phyloP scores from a whole-genome alignment of 1,140 invertebrate genomes.

The Drosophila pachea region DNA sequence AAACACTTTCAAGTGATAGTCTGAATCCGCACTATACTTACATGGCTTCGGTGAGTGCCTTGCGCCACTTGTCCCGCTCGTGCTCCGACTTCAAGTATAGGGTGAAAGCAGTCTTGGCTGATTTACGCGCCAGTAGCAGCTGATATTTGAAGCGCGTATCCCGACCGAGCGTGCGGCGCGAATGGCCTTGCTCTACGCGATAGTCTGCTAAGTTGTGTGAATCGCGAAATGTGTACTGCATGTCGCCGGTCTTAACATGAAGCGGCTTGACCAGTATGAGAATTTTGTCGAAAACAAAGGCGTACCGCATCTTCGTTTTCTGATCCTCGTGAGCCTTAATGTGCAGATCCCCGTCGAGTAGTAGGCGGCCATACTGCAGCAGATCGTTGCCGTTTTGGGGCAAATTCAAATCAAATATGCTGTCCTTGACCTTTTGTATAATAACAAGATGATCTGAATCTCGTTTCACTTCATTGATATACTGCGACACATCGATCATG shows the following conservation, averaged over 20 bases:
- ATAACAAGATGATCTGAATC: slow-evolving; percentile 96
- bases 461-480: slow-evolving; percentile 98
- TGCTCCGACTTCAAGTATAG: slow-evolving; percentile 94
- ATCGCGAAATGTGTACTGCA: slow-evolving; percentile 95
- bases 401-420: slow-evolving; percentile 87
- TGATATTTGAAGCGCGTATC: slow-evolving; percentile 89
- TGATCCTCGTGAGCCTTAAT: slow-evolving; percentile 94
- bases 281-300: slow-evolving; percentile 98
- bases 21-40: slow-evolving; percentile 80
- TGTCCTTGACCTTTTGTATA: slow-evolving; percentile 93
- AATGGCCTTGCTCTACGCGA: slow-evolving; percentile 89
- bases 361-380: slow-evolving; percentile 92
- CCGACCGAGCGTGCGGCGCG: slow-evolving; percentile 82
- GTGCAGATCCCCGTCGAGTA: slow-evolving; percentile 95
- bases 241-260: slow-evolving; percentile 86
- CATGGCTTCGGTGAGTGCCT: slow-evolving; percentile 94
- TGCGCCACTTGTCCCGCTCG: slow-evolving; percentile 93
- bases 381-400: slow-evolving; percentile 88
- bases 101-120: slow-evolving; percentile 91
- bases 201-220: slow-evolving; percentile 91
- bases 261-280: slow-evolving; percentile 95
- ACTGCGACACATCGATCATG: slow-evolving; percentile 98
- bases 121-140: slow-evolving; percentile 91
- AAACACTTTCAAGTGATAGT: slow-evolving; percentile 6
- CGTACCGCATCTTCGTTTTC: slow-evolving; percentile 91